These are phyloP conservation scores for Onchidella celtica DNA, from an alignment of 2,888 invertebrate species.

Conservation along the genomic window DNA sequence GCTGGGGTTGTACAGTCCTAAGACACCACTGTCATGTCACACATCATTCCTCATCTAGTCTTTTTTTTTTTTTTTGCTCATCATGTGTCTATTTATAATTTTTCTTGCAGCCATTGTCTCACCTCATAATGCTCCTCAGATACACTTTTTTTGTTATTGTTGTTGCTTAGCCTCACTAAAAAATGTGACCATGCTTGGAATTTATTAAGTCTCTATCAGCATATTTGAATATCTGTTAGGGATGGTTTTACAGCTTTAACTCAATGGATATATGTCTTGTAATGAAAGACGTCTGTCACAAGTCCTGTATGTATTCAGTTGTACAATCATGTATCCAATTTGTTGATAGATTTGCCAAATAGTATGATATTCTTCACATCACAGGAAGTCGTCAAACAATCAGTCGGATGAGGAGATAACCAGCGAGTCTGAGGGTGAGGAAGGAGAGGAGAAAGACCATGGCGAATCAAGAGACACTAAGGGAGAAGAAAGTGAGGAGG, in stretches of 20 bases:
- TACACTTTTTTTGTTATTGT: neutral
- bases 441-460: slow-evolving; percentile 22
- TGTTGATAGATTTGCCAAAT: no score
- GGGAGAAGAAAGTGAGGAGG: neutral
- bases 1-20: no score
- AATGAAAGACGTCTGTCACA: no score
- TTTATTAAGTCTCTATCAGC: no score
- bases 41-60: no score
- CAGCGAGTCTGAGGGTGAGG: slow-evolving; percentile 69
- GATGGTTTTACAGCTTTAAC: no score
- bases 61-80: neutral
- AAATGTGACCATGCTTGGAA: no score
- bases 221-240: no score
- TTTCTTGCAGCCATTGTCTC: neutral
- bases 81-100: neutral
- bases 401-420: slow-evolving; percentile 76
- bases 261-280: no score
- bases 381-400: neutral
- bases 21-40: no score
- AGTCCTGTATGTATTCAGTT: no score
- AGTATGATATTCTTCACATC: neutral
- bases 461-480: neutral
- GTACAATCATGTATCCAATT: no score
- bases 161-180: neutral
- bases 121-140: neutral